Conservation (phyloP, 1,140 invertebrate genomes). For the Pemphigus obesinymphae region DNA sequence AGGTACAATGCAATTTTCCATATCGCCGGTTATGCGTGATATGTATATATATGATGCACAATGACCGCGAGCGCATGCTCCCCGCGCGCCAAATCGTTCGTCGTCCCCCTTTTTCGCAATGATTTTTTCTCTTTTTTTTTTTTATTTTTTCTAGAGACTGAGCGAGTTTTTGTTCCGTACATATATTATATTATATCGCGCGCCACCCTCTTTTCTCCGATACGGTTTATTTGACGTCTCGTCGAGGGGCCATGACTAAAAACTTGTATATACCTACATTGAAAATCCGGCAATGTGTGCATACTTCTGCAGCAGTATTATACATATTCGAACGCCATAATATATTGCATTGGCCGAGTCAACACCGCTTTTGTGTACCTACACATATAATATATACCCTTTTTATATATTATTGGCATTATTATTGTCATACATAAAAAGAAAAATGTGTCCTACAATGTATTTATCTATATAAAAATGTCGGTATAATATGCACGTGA, state of each 20-base stretch:
- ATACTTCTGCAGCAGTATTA: neutral
- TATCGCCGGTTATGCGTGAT: neutral
- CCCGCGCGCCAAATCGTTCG: too few species aligned
- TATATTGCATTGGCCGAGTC: neutral
- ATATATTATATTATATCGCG: neutral
- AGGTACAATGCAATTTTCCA: slow-evolving; percentile 3
- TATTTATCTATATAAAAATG: neutral
- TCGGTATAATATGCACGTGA: neutral
- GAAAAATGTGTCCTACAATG: slow-evolving; percentile 10
- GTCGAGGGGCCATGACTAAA: slow-evolving; percentile 15
- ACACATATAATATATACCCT: neutral
- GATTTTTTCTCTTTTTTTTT: too few species aligned
- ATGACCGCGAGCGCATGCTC: too few species aligned
- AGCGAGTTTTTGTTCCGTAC: neutral
- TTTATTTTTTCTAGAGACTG: neutral
- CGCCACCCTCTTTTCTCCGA: neutral
- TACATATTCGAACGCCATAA: neutral
- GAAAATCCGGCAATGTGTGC: neutral
- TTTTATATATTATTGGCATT: too few species aligned
- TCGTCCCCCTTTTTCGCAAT: too few species aligned
- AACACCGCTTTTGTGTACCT: neutral
- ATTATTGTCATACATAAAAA: neutral
- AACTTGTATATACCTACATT: neutral
- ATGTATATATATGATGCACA: too few species aligned
- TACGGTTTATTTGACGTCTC: neutral